Evolutionary conservation across 2,888 invertebrate species (phyloP).

Genomic region (Apamea crenata): DNA sequence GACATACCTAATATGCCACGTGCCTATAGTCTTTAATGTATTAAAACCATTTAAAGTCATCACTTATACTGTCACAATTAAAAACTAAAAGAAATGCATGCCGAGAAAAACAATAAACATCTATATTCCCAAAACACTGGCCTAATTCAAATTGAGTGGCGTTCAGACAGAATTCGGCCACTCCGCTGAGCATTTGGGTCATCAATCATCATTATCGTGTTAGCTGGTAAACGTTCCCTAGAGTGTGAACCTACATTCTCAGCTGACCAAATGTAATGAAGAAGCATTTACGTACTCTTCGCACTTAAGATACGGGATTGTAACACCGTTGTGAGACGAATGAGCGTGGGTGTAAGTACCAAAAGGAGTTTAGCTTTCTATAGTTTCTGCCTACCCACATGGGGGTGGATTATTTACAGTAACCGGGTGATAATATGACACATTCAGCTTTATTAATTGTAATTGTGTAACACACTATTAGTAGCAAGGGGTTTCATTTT

Average conservation of each 20-base stretch:
- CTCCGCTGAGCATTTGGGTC: constrained; percentile 31
- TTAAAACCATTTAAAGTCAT: not conserved
- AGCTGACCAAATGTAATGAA: constrained; percentile 21
- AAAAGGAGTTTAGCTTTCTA: not conserved
- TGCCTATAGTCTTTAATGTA: not conserved
- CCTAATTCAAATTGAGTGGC: constrained; percentile 34
- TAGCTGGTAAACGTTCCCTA: constrained; percentile 26
- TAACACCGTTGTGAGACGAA: constrained; percentile 6
- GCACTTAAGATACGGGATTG: not conserved
- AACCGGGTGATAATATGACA: not conserved
- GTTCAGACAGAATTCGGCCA: constrained; percentile 35
- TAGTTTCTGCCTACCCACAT: too few species aligned
- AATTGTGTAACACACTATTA: too few species aligned
- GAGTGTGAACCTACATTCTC: constrained; percentile 24
- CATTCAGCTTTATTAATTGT: not conserved
- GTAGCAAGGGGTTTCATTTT: too few species aligned
- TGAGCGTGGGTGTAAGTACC: not conserved
- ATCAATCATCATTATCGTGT: constrained; percentile 55
- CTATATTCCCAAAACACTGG: not conserved
- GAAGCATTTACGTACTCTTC: constrained; percentile 8
- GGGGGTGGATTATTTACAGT: too few species aligned
- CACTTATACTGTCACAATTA: not conserved
- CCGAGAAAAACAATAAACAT: not conserved
- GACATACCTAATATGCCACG: not conserved
- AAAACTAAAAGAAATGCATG: not conserved